Evolutionary conservation across 1,140 invertebrate species (phyloP).

Genomic region (Anastrepha obliqua): DNA sequence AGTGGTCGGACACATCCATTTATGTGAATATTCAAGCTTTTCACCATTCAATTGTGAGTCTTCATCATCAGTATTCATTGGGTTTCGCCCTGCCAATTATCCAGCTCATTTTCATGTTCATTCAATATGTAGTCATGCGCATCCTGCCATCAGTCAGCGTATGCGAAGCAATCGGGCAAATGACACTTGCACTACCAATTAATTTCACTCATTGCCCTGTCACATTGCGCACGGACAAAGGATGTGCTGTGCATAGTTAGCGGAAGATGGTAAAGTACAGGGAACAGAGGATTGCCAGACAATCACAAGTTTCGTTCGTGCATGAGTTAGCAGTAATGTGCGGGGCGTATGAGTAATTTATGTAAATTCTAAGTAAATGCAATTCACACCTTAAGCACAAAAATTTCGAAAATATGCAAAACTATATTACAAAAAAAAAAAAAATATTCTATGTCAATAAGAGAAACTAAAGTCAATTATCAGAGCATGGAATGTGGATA

Average conservation of each 20-base stretch:
- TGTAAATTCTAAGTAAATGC: too few relatives aligned
- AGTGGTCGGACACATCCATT: background rate
- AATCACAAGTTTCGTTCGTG: background rate
- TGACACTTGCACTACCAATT: conserved; percentile 41
- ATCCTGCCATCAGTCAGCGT: background rate
- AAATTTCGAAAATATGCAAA: too few relatives aligned
- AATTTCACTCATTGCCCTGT: conserved; percentile 32
- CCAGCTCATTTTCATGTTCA: conserved; percentile 23
- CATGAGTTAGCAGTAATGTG: background rate
- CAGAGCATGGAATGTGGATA: too few relatives aligned
- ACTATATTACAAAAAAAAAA: too few relatives aligned
- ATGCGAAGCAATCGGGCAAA: background rate
- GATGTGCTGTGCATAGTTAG: conserved; percentile 3
- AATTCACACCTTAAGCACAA: too few relatives aligned
- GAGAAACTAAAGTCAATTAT: too few relatives aligned
- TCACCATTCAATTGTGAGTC: background rate
- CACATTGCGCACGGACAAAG: conserved; percentile 38
- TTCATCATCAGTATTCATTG: conserved; percentile 41
- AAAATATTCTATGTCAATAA: too few relatives aligned
- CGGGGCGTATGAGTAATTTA: conserved; percentile 27
- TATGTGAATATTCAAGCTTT: background rate
- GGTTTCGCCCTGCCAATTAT: conserved; percentile 28
- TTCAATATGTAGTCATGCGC: background rate
- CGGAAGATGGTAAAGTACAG: background rate
- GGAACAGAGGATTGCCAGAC: background rate